Base-by-base conservation (phyloP, 1,140 invertebrate species). In the Hirudo medicinalis region DNA sequence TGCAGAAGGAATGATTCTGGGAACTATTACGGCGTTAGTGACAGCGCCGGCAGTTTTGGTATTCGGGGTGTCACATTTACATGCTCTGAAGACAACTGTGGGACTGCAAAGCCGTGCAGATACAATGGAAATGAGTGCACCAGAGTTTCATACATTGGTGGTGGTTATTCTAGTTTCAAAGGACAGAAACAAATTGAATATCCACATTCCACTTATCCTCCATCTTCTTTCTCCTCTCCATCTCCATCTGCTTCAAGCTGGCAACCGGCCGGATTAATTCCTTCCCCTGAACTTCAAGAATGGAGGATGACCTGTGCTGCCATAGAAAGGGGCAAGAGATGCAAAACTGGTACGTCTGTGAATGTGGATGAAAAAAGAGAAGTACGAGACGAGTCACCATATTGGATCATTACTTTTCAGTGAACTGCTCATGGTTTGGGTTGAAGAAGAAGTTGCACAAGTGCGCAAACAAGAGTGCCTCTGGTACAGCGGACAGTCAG, bases 381-480 rank as follows among this genome's bases (percentile, higher is more conserved):
- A 22, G 55, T 40, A 4, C 11, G 4, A 6, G 43, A 49, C 11
- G 43, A 49, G 43, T 17, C 11, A 49, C 11, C 15, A 40, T 6
- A 6, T 40, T 40, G 15, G 13, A 13, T 17, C 15, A 5, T 49
- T 49, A 49, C 20, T 32, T 63, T 32, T 70, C 76, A 81, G 80
- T 78, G 20, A 77, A 82, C 67, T 81, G 80, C 76, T 80, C 80
- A 11, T 82, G 80, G 80, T 82, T 82, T 77, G 79, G 78, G 60
- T 76, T 77, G 57, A 80, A 97, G 94, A 87, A 98, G 96, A 87
- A 97, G 93, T 82, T 91, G 92, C 81, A 92, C 92, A 80, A 92
- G 82, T 96, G 98, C 85, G 99, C 98, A 84, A 97, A 98, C 85
- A 86, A 97, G 79, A 91, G 94, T 69, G 99, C 99, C 84, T 93